Evolutionary conservation across 1,140 invertebrate genomes (phyloP), one percentile per base, ranked within the genome.

Genomic region (Pararge aegeria): DNA sequence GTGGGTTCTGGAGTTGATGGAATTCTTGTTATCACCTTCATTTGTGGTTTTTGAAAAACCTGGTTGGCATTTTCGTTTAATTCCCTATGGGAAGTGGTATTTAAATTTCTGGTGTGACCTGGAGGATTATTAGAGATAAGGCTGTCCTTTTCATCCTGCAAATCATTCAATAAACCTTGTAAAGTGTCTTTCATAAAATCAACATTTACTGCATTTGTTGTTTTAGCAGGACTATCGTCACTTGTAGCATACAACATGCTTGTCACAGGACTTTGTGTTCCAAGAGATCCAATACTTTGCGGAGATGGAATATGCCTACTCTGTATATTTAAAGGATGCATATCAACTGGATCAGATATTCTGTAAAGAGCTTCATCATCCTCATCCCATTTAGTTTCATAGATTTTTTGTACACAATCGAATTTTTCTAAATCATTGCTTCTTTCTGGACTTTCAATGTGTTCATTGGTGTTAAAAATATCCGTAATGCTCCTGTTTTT

Each of bases 361-460:
- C 78, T 85, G 62, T 91, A 91, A 18, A 91, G 75, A 59, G 77
- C 89, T 61, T 91, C 90, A 67, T 91, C 88, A 60, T 90, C 89
- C 55, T 81, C 83, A 75, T 90, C 80, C 87, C 87, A 90, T 24
- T 76, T 62, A 51, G 62, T 68, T 61, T 82, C 77, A 66, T 79
- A 83, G n/a, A 46, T 66, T 79, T 79, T 84, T 38, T 61, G 61
- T 16, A 71, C 54, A 70, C 57, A 68, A 21, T 80, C 68, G 70
- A 62, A 76, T 20, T 73, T 77, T 55, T 84, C 76, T 9, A 73
- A 52, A 44, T 81, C 70, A 65, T 78, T 71, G 13, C 58, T 60
- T 50, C 10, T 59, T 27, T 81, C 76, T 38, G 77, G 70, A 67
- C 73, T 80, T 61, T 73, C 49, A 30, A 10, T 19, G 16, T 66